These are phyloP conservation scores for Archips xylosteana DNA, from an alignment of 2,888 invertebrate genomes.

Conservation along the genomic window DNA sequence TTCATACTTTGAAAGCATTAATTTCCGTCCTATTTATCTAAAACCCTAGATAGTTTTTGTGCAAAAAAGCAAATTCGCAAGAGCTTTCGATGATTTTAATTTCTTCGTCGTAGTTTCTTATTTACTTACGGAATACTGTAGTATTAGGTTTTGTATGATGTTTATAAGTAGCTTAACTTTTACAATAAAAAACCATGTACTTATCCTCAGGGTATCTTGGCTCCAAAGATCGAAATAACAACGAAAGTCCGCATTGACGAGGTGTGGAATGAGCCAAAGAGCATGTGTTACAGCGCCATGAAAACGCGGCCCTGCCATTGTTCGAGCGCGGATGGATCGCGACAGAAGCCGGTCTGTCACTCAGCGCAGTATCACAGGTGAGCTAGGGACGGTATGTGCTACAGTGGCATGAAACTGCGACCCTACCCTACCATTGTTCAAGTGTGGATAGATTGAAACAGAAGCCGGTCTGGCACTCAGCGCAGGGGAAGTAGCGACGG, in stretches of 20 bases:
- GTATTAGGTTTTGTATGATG: neutral
- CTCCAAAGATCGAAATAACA: slow-evolving; percentile 89
- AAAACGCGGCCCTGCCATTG: slow-evolving; percentile 57
- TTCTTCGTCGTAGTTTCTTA: too few relatives aligned
- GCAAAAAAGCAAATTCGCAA: too few relatives aligned
- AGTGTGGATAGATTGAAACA: too few relatives aligned
- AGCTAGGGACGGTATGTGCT: neutral
- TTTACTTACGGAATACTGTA: neutral
- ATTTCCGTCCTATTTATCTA: too few relatives aligned
- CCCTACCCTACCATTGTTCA: too few relatives aligned
- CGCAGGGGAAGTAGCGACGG: too few relatives aligned
- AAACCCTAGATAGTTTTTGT: too few relatives aligned
- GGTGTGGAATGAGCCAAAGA: slow-evolving; percentile 65
- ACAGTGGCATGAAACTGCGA: too few relatives aligned
- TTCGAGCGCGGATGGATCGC: slow-evolving; percentile 43
- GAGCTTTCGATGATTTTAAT: too few relatives aligned
- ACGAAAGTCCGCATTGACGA: slow-evolving; percentile 89
- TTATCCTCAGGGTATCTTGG: slow-evolving; percentile 87
- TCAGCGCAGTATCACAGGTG: slow-evolving; percentile 80
- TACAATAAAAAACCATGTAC: neutral
- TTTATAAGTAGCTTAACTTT: neutral
- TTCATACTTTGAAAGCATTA: too few relatives aligned
- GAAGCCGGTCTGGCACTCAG: too few relatives aligned
- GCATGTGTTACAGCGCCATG: slow-evolving; percentile 14
- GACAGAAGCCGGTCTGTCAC: slow-evolving; percentile 82